These are phyloP conservation scores for Diarsia dahlii DNA, from an alignment of 2,888 invertebrate species.

Conservation along the genomic window DNA sequence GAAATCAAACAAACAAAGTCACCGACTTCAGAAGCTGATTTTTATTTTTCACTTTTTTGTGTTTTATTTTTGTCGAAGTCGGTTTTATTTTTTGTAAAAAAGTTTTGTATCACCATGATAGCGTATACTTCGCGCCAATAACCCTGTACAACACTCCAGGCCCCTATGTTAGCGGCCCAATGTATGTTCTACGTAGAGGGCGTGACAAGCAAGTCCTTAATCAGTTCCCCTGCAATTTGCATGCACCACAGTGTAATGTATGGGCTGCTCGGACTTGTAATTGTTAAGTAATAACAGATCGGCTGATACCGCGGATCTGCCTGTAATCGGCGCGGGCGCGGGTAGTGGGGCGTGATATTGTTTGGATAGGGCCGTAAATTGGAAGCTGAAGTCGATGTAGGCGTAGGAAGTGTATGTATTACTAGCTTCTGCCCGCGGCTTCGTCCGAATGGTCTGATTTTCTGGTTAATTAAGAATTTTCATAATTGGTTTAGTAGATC, in stretches of 20 bases:
- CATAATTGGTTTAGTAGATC: too few species aligned
- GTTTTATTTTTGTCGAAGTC: too few species aligned
- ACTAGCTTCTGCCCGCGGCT: too few species aligned
- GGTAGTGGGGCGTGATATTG: slow-evolving; percentile 22
- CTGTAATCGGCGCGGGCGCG: slow-evolving; percentile 24
- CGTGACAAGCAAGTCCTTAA: slow-evolving; percentile 26
- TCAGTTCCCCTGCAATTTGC: slow-evolving; percentile 49
- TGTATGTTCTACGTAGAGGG: slow-evolving; percentile 17
- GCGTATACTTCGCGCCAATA: not conserved
- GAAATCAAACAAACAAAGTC: too few species aligned
- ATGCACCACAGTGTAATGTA: slow-evolving; percentile 47
- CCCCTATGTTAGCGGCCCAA: not conserved
- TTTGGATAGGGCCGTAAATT: slow-evolving; percentile 40
- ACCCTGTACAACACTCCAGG: not conserved
- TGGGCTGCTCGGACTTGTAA: slow-evolving; percentile 39
- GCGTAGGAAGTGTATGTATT: slow-evolving; percentile 16
- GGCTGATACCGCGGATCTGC: slow-evolving; percentile 22
- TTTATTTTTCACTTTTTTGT: too few species aligned
- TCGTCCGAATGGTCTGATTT: too few species aligned
- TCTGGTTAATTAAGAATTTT: too few species aligned
- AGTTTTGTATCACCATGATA: too few species aligned
- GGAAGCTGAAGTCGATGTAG: not conserved
- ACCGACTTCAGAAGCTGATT: too few species aligned
- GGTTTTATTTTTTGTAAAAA: too few species aligned
- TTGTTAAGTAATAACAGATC: slow-evolving; percentile 59